phyloP scores from a whole-genome alignment of 2,113 vertebrate genomes.

The Colaptes auratus region DNA sequence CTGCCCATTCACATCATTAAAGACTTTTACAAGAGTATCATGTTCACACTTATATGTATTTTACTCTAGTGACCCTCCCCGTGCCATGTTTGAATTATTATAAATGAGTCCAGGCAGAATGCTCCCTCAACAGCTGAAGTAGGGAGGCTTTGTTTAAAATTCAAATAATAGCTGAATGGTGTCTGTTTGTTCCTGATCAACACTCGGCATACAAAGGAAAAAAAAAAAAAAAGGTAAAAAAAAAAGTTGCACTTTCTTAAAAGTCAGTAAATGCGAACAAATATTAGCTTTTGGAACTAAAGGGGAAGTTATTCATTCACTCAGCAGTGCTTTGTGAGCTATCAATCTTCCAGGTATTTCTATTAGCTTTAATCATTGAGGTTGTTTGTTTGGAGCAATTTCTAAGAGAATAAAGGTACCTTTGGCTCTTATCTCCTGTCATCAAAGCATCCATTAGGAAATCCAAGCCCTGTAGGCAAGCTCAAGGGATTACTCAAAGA shows the following conservation, averaged over 20 bases:
- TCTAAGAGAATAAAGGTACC: constrained; percentile 84
- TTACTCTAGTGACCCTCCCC: background rate
- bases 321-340: constrained; percentile 76
- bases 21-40: constrained; percentile 46
- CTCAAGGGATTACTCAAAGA: constrained; percentile 83
- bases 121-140: constrained; percentile 37
- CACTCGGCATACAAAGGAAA: constrained; percentile 63
- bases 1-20: constrained; percentile 50
- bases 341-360: constrained; percentile 83
- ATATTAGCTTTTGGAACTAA: constrained; percentile 83
- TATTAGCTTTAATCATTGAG: constrained; percentile 84
- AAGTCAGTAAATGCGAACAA: constrained; percentile 79
- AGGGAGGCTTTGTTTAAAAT: constrained; percentile 71
- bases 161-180: constrained; percentile 72
- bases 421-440: constrained; percentile 85
- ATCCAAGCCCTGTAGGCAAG: constrained; percentile 77
- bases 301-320: constrained; percentile 84
- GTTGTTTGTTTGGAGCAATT: constrained; percentile 85
- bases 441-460: constrained; percentile 85
- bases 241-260: constrained; percentile 73
- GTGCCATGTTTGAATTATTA: constrained; percentile 59
- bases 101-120: constrained; percentile 11
- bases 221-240: constrained; percentile 63
- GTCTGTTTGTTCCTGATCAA: constrained; percentile 81
- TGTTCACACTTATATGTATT: constrained; percentile 21